Evolutionary conservation across 2,888 invertebrate genomes (phyloP).

Genomic region (Troides oblongomaculatus): DNA sequence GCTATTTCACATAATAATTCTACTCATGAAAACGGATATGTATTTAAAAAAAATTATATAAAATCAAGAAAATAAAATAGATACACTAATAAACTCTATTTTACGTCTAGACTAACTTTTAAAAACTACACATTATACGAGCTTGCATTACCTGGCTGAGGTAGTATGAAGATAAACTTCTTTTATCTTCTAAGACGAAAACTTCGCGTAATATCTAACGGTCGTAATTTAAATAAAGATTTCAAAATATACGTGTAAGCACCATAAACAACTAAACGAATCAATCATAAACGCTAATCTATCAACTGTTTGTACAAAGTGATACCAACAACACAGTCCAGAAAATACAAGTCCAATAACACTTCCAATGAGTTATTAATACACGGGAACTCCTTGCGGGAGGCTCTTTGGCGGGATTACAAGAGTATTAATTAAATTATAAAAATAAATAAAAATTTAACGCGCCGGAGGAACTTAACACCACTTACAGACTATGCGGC

Average conservation of each 20-base stretch:
- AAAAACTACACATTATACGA: slow-evolving; percentile 1
- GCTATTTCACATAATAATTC: background rate
- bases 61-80: background rate
- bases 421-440: slow-evolving; percentile 36
- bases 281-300: slow-evolving; percentile 48
- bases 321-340: slow-evolving; percentile 46
- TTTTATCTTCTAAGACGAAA: slow-evolving; percentile 36
- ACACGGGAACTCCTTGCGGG: slow-evolving; percentile 42
- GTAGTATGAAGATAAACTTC: slow-evolving; percentile 20
- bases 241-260: slow-evolving; percentile 39
- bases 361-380: slow-evolving; percentile 54
- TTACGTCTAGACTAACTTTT: background rate
- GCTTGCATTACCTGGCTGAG: slow-evolving; percentile 22
- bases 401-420: slow-evolving; percentile 50
- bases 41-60: background rate
- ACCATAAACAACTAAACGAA: slow-evolving; percentile 52
- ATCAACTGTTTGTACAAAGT: slow-evolving; percentile 45
- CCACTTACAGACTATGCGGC: slow-evolving; percentile 79
- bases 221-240: slow-evolving; percentile 34
- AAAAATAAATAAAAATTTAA: slow-evolving; percentile 43
- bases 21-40: background rate
- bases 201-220: slow-evolving; percentile 40
- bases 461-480: slow-evolving; percentile 74
- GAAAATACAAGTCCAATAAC: slow-evolving; percentile 48
- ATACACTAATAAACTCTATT: background rate